Evolutionary conservation across 2,113 vertebrate genomes (phyloP).

Genomic region (Pristiophorus japonicus): DNA sequence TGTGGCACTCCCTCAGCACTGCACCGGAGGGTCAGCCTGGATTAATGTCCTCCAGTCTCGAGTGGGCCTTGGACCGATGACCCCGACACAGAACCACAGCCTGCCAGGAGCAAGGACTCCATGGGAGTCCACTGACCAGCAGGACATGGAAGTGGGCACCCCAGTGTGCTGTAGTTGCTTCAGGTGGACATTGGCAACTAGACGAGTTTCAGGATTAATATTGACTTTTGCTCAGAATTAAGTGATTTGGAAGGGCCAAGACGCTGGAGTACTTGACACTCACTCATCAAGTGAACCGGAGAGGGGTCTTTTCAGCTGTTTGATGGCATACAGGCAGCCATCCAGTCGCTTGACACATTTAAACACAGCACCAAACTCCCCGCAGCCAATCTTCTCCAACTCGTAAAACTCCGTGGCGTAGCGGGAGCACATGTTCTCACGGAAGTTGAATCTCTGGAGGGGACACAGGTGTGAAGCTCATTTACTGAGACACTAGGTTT

Average conservation of each 20-base stretch:
- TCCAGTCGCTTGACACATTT: conserved; percentile 95
- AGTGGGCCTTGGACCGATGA: not conserved
- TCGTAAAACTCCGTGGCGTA: conserved; percentile 93
- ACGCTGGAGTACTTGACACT: conserved; percentile 55
- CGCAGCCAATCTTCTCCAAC: conserved; percentile 79
- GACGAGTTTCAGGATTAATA: not conserved
- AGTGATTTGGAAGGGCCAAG: no score
- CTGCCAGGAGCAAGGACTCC: no score
- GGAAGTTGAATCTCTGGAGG: conserved; percentile 70
- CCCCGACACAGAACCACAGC: no score
- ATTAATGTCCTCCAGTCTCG: not conserved
- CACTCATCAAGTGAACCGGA: conserved; percentile 81
- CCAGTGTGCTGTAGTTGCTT: not conserved
- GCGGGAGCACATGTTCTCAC: conserved; percentile 78
- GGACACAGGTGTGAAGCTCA: conserved; percentile 33
- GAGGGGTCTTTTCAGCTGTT: conserved; percentile 73
- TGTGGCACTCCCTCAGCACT: no score
- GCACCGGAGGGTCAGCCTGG: not conserved
- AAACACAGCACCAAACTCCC: conserved; percentile 86
- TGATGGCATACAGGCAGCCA: conserved; percentile 91
- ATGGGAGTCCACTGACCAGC: not conserved
- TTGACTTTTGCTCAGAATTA: not conserved
- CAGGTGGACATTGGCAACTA: not conserved
- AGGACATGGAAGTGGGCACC: no score
- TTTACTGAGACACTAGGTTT: not conserved